Percentiles rank a stretch among this genome's conserved stretches.
phyloP scores from a whole-genome alignment of 2,888 invertebrate genomes.

The Furcula furcula region DNA sequence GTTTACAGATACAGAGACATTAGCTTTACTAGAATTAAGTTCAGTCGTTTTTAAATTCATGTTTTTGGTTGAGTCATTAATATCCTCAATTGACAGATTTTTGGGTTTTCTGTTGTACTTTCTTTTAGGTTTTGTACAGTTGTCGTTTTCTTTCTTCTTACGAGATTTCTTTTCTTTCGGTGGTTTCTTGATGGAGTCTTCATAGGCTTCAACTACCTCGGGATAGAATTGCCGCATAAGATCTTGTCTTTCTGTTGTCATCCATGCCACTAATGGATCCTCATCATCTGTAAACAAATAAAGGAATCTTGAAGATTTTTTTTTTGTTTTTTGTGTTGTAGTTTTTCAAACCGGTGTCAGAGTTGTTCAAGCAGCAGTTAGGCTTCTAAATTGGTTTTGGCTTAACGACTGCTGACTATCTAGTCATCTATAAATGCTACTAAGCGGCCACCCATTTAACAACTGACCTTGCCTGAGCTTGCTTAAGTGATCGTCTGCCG shows the following conservation, averaged over 20 bases:
- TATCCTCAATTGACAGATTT: conserved; percentile 27
- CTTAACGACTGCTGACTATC: no score
- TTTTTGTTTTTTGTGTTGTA: background rate
- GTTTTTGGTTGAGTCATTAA: conserved; percentile 48
- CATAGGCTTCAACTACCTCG: conserved; percentile 81
- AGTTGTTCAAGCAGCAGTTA: no score
- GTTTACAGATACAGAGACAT: conserved; percentile 62
- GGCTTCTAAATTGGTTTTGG: no score
- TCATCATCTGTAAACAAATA: conserved; percentile 53
- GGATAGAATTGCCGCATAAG: conserved; percentile 84
- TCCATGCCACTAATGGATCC: conserved; percentile 79
- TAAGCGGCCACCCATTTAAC: no score
- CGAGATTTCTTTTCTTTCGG: conserved; percentile 63
- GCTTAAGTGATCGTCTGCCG: no score
- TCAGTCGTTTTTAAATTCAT: conserved; percentile 36
- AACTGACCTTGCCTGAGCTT: no score
- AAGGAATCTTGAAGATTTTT: background rate
- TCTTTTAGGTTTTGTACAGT: conserved; percentile 56
- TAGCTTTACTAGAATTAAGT: conserved; percentile 47
- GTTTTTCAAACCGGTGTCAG: background rate
- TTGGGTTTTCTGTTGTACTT: conserved; percentile 63
- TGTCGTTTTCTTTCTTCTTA: conserved; percentile 47
- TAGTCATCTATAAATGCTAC: no score
- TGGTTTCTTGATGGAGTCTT: conserved; percentile 79
- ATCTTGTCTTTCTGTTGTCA: conserved; percentile 86